Conservation (phyloP, 2,888 invertebrate genomes). For the Rhamnusium bicolor region DNA sequence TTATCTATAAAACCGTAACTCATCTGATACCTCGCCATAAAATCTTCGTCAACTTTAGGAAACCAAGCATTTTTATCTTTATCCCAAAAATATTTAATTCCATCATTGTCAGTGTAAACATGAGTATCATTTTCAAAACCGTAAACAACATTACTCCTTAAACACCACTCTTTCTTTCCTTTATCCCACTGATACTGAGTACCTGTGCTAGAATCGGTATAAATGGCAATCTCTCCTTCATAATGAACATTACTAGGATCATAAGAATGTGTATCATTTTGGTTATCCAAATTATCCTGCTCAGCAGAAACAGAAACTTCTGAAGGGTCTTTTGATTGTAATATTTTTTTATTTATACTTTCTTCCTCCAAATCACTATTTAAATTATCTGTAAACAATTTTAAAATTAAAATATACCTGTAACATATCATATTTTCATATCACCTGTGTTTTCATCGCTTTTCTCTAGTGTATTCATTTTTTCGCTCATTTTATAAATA, state of each 20-base stretch:
- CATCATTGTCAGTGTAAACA: conserved; percentile 89
- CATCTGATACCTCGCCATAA: conserved; percentile 96
- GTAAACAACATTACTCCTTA: conserved; percentile 71
- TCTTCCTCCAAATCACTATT: not conserved
- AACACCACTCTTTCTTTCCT: conserved; percentile 76
- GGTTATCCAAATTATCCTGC: not conserved
- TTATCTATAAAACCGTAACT: conserved; percentile 90
- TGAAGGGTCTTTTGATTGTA: not conserved
- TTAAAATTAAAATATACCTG: not conserved
- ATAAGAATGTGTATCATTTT: not conserved
- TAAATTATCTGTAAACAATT: not conserved
- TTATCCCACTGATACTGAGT: conserved; percentile 79
- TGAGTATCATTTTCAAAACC: conserved; percentile 85
- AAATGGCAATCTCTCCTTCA: conserved; percentile 80
- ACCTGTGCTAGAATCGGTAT: conserved; percentile 82
- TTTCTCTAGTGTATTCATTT: not conserved
- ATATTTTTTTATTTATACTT: not conserved
- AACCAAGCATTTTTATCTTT: conserved; percentile 93
- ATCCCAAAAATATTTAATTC: conserved; percentile 94
- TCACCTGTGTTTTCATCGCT: not conserved
- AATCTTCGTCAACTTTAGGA: conserved; percentile 97
- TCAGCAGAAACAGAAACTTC: not conserved
- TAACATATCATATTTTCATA: not conserved
- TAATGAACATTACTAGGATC: conserved; percentile 76
- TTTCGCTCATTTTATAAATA: not conserved